Evolutionary conservation across 2,888 invertebrate species (phyloP).

Genomic region (Torymus tubicola): DNA sequence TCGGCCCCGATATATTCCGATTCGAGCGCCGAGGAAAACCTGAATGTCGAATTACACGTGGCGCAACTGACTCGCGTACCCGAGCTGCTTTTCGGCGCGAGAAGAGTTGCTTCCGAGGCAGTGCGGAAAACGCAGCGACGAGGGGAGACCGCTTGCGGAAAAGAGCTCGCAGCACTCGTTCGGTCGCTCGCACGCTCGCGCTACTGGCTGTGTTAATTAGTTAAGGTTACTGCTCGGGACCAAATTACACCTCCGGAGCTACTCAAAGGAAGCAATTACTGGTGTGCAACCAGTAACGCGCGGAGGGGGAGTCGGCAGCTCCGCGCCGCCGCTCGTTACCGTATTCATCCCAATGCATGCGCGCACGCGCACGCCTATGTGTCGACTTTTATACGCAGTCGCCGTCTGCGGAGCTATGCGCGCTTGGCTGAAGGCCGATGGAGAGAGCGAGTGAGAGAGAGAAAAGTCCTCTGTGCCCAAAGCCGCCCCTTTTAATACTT

Average conservation of each 20-base stretch:
- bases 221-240: slow-evolving; percentile 78
- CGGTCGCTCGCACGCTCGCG: slow-evolving; percentile 70
- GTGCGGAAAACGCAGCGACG: neutral
- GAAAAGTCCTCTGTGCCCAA: neutral
- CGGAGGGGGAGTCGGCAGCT: neutral
- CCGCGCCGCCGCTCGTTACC: slow-evolving; percentile 25
- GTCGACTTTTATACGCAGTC: slow-evolving; percentile 14
- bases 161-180: slow-evolving; percentile 63
- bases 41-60: neutral
- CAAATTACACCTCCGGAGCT: slow-evolving; percentile 77
- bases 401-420: neutral
- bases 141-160: neutral
- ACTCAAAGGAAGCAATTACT: slow-evolving; percentile 78
- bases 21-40: neutral
- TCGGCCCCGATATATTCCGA: no score
- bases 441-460: neutral
- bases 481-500: slow-evolving; percentile 26
- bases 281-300: slow-evolving; percentile 69
- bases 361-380: neutral
- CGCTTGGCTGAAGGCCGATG: neutral
- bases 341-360: slow-evolving; percentile 29
- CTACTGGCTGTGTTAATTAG: slow-evolving; percentile 77
- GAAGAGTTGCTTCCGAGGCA: neutral
- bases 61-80: no score
- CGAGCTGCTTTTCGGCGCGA: neutral